Evolutionary conservation across 2,113 vertebrate species (phyloP), one percentile per base, ranked within the genome.

Genomic region (Artemisiospiza belli): DNA sequence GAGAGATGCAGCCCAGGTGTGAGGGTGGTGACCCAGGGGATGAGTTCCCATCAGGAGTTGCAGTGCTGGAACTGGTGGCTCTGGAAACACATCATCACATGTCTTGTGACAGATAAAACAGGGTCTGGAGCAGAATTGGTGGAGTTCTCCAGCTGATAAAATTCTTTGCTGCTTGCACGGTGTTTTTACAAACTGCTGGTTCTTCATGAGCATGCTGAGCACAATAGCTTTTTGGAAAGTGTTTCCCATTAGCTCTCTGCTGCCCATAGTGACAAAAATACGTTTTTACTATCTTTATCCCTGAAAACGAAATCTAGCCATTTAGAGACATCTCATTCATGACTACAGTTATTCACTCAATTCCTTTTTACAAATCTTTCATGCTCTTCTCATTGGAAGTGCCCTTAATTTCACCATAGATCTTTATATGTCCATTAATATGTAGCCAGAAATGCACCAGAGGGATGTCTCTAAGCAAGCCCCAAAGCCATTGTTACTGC

Each of bases 81-180:
- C 49, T 87, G 39, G 70, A 75, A 70, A 24, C 15, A 6, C 1
- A 2, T 66, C 0, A 0, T 62, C 31, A 10, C 1, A 0, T 58
- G 31, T 92, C 70, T 51, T 44, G 66, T 43, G 37, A 28, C 37
- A 52, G 47, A 35, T 64, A 17, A 79, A 54, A n/a, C 35, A 63
- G 15, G 10, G 5, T 49, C 52, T 85, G 31, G 57, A 92, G 33
- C 43, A 76, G 11, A 51, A 12, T 67, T 3, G 1, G 9, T 66
- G 25, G 31, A 33, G 12, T 64, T 89, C 39, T 92, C 91, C 59
- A 52, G 7, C 15, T 0, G 0, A 9, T 57, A 58, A 31, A 81
- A 62, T 84, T 68, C 27, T 55, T 69, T 1, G 3, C 28, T 77
- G 54, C 22, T 64, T 44, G 39, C 35, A 18, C 5, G 1, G 27